These are phyloP conservation scores for Peromyscus maniculatus DNA, from an alignment of 2,113 vertebrate species.

Conservation along the genomic window DNA sequence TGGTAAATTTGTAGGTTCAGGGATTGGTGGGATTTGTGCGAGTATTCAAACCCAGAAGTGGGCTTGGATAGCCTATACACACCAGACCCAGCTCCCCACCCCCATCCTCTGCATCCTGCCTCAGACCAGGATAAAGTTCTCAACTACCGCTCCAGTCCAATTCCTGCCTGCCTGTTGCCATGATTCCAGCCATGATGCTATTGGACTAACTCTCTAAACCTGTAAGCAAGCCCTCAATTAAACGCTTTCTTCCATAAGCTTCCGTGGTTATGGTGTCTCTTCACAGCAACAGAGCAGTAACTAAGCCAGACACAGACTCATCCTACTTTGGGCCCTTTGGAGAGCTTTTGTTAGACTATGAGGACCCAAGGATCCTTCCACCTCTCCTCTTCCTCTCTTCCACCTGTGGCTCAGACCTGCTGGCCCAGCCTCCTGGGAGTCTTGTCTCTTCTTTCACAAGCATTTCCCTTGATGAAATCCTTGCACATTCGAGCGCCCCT, in stretches of 20 bases:
- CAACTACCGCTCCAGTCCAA: neutral
- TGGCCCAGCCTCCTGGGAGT: neutral
- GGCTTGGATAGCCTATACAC: neutral
- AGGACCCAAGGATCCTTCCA: neutral
- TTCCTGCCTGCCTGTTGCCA: neutral
- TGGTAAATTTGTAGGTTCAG: no score
- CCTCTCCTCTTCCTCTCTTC: neutral
- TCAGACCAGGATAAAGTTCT: neutral
- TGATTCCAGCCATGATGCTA: neutral
- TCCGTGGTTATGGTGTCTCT: neutral
- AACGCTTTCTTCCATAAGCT: neutral
- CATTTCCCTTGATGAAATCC: slow-evolving; percentile 7
- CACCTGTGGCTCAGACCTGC: neutral
- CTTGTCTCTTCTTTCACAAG: neutral
- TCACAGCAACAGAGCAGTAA: neutral
- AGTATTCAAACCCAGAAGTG: neutral
- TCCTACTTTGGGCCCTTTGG: neutral
- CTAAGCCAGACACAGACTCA: neutral
- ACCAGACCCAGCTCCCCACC: neutral
- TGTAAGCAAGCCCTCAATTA: neutral
- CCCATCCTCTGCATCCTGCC: neutral
- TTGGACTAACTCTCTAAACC: neutral
- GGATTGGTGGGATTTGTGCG: no score
- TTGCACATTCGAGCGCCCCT: neutral
- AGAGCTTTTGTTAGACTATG: neutral